phyloP scores from a whole-genome alignment of 2,888 invertebrate genomes.

The Plebejus anna region DNA sequence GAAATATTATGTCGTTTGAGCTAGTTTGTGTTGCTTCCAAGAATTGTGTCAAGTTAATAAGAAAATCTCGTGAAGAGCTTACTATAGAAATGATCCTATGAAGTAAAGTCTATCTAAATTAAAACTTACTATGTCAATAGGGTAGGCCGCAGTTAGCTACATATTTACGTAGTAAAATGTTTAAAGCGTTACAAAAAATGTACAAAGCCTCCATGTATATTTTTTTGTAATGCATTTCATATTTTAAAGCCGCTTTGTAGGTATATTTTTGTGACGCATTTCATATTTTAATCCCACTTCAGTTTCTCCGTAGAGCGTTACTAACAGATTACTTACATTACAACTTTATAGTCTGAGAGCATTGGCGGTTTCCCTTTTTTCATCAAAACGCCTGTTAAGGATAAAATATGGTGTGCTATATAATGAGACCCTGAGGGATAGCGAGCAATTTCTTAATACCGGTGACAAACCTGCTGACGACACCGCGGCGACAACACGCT shows the following conservation, averaged over 20 bases:
- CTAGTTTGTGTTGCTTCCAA: slow-evolving; percentile 15
- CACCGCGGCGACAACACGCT: slow-evolving; percentile 47
- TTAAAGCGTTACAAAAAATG: too few relatives aligned
- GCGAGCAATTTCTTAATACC: slow-evolving; percentile 77
- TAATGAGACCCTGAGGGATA: slow-evolving; percentile 76
- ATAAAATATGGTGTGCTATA: slow-evolving; percentile 68
- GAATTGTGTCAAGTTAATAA: background rate
- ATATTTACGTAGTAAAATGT: too few relatives aligned
- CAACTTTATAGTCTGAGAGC: slow-evolving; percentile 4
- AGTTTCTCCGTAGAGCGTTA: background rate
- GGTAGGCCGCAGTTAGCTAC: background rate
- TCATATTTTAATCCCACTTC: background rate
- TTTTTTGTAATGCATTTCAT: background rate
- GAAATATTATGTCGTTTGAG: background rate
- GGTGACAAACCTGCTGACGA: slow-evolving; percentile 61
- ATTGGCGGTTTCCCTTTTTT: slow-evolving; percentile 31
- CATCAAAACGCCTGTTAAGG: slow-evolving; percentile 46
- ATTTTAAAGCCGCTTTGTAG: background rate
- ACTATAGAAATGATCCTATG: too few relatives aligned
- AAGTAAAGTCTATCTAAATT: background rate
- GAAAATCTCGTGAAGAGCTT: background rate
- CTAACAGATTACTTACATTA: background rate
- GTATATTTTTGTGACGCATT: background rate
- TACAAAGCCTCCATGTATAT: background rate
- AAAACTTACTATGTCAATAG: background rate